These are phyloP conservation scores for Eulemur rufifrons DNA, from an alignment of 2,113 vertebrate species.

Conservation along the genomic window DNA sequence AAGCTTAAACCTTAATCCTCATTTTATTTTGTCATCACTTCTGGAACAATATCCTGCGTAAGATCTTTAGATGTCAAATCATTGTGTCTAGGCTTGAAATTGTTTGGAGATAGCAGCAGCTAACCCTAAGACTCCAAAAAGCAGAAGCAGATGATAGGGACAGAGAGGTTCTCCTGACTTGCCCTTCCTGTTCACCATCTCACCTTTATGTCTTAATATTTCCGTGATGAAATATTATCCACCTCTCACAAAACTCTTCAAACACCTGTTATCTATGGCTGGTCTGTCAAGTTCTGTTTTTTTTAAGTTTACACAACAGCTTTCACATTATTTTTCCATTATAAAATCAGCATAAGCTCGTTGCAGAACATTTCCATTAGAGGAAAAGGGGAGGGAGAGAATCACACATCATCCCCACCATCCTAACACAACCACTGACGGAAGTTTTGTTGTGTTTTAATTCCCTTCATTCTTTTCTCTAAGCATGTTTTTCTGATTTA, in stretches of 20 bases:
- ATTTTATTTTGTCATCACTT: conserved; percentile 25
- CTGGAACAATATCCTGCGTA: neutral
- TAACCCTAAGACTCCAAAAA: neutral
- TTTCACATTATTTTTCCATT: conserved; percentile 32
- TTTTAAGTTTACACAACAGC: neutral
- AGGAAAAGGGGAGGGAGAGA: neutral
- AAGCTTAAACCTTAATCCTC: neutral
- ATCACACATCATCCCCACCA: neutral
- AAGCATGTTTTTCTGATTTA: conserved; percentile 28
- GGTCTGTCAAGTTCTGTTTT: neutral
- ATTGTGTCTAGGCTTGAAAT: conserved; percentile 27
- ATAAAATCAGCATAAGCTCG: conserved; percentile 26
- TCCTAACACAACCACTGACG: neutral
- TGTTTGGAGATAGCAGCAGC: neutral
- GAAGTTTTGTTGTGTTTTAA: conserved; percentile 36
- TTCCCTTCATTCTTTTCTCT: conserved; percentile 40
- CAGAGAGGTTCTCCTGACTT: neutral
- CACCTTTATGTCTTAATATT: neutral
- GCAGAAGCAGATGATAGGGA: neutral
- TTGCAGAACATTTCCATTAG: neutral
- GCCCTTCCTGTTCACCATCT: neutral
- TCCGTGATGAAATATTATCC: neutral
- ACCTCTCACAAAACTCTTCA: neutral
- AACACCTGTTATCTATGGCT: neutral
- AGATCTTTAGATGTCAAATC: neutral